Percentiles rank a stretch among this genome's conserved stretches.
Conservation (phyloP, 2,888 invertebrate genomes). For the Halocaridina rubra region DNA sequence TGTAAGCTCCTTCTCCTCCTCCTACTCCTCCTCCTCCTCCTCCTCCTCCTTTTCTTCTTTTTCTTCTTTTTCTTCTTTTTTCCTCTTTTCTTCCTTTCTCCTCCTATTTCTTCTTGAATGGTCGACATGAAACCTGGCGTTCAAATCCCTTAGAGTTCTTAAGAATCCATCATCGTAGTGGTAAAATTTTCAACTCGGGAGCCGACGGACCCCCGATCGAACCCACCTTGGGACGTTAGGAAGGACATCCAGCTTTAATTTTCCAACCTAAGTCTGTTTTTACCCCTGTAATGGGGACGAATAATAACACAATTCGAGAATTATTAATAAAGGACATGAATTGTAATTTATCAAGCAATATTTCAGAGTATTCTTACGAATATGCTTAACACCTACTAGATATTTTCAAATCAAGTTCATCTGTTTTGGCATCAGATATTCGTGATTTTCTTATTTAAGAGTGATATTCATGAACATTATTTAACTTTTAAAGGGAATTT, state of each 20-base stretch:
- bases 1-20: background rate
- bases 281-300: no score
- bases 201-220: no score
- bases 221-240: background rate
- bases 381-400: no score
- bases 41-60: background rate
- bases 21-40: background rate
- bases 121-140: background rate
- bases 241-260: background rate
- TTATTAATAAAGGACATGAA: no score
- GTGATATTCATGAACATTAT: no score
- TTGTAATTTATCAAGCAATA: no score
- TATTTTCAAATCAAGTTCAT: no score
- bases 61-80: background rate
- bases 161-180: background rate
- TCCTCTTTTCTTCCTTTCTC: background rate
- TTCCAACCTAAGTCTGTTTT: background rate
- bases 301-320: no score
- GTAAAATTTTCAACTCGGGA: no score
- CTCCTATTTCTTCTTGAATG: background rate
- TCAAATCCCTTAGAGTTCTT: background rate
- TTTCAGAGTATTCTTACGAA: no score
- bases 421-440: no score
- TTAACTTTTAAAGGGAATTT: background rate
- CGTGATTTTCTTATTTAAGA: no score